These are phyloP conservation scores for Coleophora deauratella DNA, from an alignment of 2,888 invertebrate genomes.

Conservation along the genomic window DNA sequence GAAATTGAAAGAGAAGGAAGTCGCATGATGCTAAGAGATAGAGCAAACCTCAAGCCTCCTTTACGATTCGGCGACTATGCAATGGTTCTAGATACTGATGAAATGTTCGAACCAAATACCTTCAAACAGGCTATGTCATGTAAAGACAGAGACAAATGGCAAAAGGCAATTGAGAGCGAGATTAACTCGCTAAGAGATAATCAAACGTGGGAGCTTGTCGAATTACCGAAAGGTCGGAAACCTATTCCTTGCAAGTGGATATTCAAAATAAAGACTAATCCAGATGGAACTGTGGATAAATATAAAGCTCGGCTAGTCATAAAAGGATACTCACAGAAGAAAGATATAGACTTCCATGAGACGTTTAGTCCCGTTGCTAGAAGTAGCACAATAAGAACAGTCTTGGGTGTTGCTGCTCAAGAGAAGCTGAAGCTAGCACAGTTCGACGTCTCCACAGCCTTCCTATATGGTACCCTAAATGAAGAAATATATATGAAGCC, in stretches of 20 bases:
- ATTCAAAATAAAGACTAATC: conserved; percentile 17
- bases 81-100: background rate
- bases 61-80: background rate
- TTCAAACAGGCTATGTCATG: conserved; percentile 3
- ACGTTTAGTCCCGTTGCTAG: too few relatives aligned
- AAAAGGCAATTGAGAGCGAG: conserved; percentile 21
- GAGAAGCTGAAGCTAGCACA: conserved; percentile 5
- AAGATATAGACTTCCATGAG: too few relatives aligned
- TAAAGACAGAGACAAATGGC: conserved; percentile 13
- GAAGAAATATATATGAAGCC: conserved; percentile 10
- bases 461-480: conserved; percentile 3
- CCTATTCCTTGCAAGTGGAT: conserved; percentile 14
- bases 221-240: conserved; percentile 15
- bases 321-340: conserved; percentile 9
- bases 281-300: conserved; percentile 13
- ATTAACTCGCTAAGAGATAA: conserved; percentile 14
- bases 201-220: conserved; percentile 12
- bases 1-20: too few relatives aligned
- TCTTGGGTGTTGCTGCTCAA: conserved; percentile 5
- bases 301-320: conserved; percentile 19
- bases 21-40: background rate
- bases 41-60: background rate
- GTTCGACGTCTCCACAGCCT: conserved; percentile 10
- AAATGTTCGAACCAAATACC: conserved; percentile 1
- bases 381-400: too few relatives aligned